Base-by-base conservation (phyloP, 1,140 invertebrate species). In the Drosophila pallidifrons region DNA sequence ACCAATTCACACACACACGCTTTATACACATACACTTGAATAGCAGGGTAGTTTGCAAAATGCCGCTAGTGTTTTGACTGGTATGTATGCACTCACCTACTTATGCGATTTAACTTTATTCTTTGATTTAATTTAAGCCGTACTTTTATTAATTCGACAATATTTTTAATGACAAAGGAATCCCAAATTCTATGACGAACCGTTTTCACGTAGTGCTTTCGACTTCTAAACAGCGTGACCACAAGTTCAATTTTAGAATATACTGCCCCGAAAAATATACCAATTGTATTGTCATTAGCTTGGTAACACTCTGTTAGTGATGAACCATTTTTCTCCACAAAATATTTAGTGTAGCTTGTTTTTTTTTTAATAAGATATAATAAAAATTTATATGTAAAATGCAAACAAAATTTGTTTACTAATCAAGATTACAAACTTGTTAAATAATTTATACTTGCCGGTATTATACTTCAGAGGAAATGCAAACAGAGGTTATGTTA, bases 131-230 rank as follows among this genome's bases (percentile, higher is more conserved):
- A 35, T 35, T 65, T 54, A 72, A 46, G 47, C 54, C 52, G 68
- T 41, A 60, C 47, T 59, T 49, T 66, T 55, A 54, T 38, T 46
- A 59, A 60, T 65, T 54, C 41, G 52, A 52, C 46, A 13, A 45
- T 71, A 55, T 72, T 49, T 47, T 47, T 72, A 70, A 43, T 25
- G 72, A 70, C 72, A 70, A 75, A 75, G 66, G 28, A 63, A 63
- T 63, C 43, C 51, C 57, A 64, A 75, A 70, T 69, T 63, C 51
- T 70, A 75, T 75, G 72, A 75, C 72, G 66, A 75, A 70, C 72
- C 32, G 66, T 70, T 60, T 75, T 69, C 66, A 49, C 41, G 55
- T 61, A 70, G 66, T 75, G 58, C 70, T 70, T 49, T 75, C 73
- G 73, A 75, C 67, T 70, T 52, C 51, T 46, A 3, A 35, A 25